These are phyloP conservation scores for Mechanitis messenoides DNA, from an alignment of 2,888 invertebrate genomes.

Conservation along the genomic window DNA sequence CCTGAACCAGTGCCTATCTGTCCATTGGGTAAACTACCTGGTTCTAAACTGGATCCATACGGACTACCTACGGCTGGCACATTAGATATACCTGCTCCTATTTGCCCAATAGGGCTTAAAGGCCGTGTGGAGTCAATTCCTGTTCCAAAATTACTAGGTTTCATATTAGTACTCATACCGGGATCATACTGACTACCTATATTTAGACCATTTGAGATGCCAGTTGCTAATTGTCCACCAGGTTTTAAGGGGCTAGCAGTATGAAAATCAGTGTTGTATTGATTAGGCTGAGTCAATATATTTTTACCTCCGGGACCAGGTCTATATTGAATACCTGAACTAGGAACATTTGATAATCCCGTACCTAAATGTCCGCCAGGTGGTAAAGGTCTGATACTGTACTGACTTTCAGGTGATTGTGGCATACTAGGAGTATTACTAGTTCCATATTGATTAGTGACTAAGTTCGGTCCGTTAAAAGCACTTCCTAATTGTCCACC, in stretches of 20 bases:
- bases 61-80: slow-evolving; percentile 10
- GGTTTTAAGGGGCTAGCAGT: not conserved
- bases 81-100: not conserved
- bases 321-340: not conserved
- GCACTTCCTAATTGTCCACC: slow-evolving; percentile 1
- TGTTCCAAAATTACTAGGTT: not conserved
- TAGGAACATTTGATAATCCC: not conserved
- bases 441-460: slow-evolving; percentile 11
- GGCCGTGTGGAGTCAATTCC: not conserved
- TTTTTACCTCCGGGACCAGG: slow-evolving; percentile 8
- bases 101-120: not conserved
- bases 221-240: not conserved
- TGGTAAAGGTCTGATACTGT: slow-evolving; percentile 12
- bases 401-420: not conserved
- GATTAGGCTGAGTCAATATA: not conserved
- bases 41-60: slow-evolving; percentile 14
- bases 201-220: not conserved
- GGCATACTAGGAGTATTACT: not conserved
- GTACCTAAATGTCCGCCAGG: slow-evolving; percentile 17
- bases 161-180: slow-evolving; percentile 10
- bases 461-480: slow-evolving; percentile 2
- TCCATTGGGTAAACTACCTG: slow-evolving; percentile 5
- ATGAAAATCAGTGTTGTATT: not conserved
- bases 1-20: not conserved
- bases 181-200: slow-evolving; percentile 16